phyloP scores from a whole-genome alignment of 2,797 vertebrate species.

The Rhynchotus rufescens region DNA sequence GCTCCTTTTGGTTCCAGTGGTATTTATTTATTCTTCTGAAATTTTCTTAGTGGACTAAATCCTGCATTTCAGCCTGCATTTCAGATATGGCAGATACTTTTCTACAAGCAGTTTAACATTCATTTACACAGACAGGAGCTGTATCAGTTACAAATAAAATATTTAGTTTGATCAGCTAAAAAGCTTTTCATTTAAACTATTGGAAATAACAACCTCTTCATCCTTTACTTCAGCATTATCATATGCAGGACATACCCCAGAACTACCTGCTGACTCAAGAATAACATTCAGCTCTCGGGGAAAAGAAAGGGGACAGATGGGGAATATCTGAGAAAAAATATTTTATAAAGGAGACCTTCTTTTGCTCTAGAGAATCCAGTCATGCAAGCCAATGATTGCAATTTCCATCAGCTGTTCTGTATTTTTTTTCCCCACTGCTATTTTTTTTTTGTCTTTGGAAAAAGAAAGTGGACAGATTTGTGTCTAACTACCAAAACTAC shows the following conservation, averaged over 20 bases:
- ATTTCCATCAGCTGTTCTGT: neutral
- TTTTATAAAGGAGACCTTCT: neutral
- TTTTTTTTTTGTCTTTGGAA: constrained; percentile 22
- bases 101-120: neutral
- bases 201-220: neutral
- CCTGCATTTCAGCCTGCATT: neutral
- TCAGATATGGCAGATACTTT: neutral
- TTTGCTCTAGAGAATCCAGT: neutral
- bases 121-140: neutral
- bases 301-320: neutral
- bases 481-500: neutral
- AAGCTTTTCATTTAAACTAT: neutral
- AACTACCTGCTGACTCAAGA: neutral
- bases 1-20: neutral
- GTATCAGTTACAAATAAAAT: neutral
- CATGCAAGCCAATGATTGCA: neutral
- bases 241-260: neutral
- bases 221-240: neutral
- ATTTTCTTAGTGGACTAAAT: neutral
- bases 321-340: neutral
- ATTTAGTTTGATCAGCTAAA: neutral
- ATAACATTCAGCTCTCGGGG: neutral
- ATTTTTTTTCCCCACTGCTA: neutral
- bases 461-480: neutral
- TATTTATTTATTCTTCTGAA: neutral